Evolutionary conservation across 2,113 vertebrate species (phyloP).

Genomic region (Oreotragus oreotragus): DNA sequence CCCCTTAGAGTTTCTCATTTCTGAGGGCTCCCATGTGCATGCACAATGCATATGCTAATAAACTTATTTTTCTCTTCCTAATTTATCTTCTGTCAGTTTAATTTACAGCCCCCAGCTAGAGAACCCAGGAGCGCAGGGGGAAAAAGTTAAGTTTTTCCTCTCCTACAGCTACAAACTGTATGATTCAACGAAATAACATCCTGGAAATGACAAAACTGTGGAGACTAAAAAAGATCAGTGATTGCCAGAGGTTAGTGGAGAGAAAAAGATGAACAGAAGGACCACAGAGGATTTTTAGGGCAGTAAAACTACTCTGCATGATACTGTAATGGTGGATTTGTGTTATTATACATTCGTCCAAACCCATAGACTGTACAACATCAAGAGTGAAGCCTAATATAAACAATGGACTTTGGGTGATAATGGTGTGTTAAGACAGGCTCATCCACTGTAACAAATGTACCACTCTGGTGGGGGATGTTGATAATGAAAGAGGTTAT

Average conservation of each 20-base stretch:
- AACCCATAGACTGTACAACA: neutral
- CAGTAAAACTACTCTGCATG: neutral
- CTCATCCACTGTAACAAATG: neutral
- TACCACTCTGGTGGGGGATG: neutral
- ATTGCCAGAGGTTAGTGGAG: neutral
- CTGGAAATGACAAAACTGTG: neutral
- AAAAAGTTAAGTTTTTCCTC: neutral
- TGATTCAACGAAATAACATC: neutral
- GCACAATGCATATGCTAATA: neutral
- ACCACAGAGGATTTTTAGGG: neutral
- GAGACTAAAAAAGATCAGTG: neutral
- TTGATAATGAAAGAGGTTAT: neutral
- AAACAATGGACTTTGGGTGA: neutral
- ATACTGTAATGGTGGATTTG: neutral
- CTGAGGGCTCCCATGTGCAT: neutral
- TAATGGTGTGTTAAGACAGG: neutral
- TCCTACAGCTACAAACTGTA: neutral
- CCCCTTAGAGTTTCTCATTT: neutral
- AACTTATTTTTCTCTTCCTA: neutral
- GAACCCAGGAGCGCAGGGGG: neutral
- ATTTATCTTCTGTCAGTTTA: neutral
- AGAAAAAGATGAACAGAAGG: neutral
- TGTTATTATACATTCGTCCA: neutral
- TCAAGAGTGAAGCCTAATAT: neutral
- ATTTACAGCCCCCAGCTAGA: neutral